These are phyloP conservation scores for Drosophila ezoana DNA, from an alignment of 2,888 invertebrate species.

Conservation along the genomic window DNA sequence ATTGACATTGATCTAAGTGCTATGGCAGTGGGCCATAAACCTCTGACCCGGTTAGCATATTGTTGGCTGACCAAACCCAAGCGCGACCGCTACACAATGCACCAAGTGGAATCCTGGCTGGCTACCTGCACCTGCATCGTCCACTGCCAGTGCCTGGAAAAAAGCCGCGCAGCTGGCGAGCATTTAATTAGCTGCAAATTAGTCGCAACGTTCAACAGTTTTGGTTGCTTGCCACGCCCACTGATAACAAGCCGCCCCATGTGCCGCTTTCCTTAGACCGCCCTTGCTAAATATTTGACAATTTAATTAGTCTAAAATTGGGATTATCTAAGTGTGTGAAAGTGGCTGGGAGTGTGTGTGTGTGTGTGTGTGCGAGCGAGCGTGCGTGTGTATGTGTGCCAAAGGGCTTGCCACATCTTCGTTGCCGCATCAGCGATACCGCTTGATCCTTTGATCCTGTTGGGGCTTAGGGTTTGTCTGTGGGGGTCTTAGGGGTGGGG, in stretches of 20 bases:
- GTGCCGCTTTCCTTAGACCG: neutral
- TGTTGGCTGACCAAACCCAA: constrained; percentile 53
- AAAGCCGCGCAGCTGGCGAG: constrained; percentile 48
- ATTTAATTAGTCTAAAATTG: constrained; percentile 83
- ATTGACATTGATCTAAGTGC: constrained; percentile 43
- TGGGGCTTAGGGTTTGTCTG: constrained; percentile 7
- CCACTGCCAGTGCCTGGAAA: constrained; percentile 3
- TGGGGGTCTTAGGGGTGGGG: neutral
- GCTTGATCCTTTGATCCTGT: constrained; percentile 70
- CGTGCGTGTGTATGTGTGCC: constrained; percentile 20
- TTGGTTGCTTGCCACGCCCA: constrained; percentile 41
- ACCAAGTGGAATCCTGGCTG: neutral
- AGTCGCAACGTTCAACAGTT: constrained; percentile 27
- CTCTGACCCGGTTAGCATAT: constrained; percentile 59
- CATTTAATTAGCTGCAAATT: constrained; percentile 63
- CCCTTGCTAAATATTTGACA: constrained; percentile 82
- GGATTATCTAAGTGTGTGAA: constrained; percentile 69
- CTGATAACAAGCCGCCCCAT: constrained; percentile 14
- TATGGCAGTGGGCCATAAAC: constrained; percentile 55
- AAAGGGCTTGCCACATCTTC: constrained; percentile 12
- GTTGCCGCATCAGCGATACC: constrained; percentile 69
- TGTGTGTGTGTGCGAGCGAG: neutral
- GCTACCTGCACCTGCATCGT: constrained; percentile 30
- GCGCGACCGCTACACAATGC: constrained; percentile 25
- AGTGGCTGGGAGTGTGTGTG: neutral